A percentile compares a stretch with the other conserved stretches of the same genome.
These are phyloP conservation scores for Patagioenas fasciata DNA, from an alignment of 2,113 vertebrate genomes.

Conservation along the genomic window DNA sequence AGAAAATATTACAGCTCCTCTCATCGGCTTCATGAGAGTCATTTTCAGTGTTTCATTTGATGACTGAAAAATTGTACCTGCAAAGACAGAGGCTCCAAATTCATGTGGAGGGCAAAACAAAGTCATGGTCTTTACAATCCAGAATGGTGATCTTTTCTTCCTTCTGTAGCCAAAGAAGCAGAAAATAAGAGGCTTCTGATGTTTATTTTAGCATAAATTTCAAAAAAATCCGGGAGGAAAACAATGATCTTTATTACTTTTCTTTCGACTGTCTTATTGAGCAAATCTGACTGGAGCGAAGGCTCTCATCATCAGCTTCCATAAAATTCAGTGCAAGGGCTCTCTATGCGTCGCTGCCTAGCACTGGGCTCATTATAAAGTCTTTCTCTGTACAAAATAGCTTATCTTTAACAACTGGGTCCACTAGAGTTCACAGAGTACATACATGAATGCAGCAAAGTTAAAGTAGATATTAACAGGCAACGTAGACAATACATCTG, in stretches of 20 bases:
- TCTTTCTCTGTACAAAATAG: not conserved
- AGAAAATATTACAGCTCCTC: not conserved
- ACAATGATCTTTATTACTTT: not conserved
- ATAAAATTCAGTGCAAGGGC: not conserved
- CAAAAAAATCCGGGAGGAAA: not conserved
- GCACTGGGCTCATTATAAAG: not conserved
- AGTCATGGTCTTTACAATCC: not conserved
- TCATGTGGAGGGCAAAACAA: not conserved
- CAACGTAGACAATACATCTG: not conserved
- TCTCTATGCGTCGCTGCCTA: not conserved
- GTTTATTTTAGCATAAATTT: not conserved
- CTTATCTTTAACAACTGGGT: not conserved
- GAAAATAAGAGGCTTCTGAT: not conserved
- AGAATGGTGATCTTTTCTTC: not conserved
- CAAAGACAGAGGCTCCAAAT: not conserved
- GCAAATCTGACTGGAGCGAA: not conserved
- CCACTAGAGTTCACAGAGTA: not conserved
- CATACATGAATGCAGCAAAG: not conserved
- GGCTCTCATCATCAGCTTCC: not conserved
- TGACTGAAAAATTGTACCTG: not conserved
- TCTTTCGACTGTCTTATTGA: not conserved
- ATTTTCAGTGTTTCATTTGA: not conserved
- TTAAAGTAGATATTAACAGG: not conserved
- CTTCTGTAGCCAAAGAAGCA: not conserved
- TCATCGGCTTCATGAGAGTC: not conserved